phyloP scores from a whole-genome alignment of 37 sponge, comb jelly and placozoan genomes.

The Oopsacas minuta region DNA sequence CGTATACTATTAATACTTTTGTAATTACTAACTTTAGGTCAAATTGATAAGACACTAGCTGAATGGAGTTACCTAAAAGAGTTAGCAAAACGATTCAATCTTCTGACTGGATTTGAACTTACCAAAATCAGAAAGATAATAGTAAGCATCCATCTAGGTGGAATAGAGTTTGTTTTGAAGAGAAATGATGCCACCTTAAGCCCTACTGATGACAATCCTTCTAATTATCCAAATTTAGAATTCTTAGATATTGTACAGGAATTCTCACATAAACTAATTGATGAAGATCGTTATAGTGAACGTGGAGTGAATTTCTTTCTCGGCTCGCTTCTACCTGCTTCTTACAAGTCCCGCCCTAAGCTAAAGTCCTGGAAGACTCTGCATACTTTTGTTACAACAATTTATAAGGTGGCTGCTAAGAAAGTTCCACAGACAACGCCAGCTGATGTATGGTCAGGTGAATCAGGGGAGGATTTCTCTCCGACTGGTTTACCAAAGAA shows the following conservation, averaged over 20 bases:
- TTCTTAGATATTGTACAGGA: conserved; percentile 74
- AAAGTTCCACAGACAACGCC: neutral
- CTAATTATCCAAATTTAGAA: conserved; percentile 35
- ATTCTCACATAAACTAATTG: conserved; percentile 68
- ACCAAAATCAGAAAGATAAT: conserved; percentile 46
- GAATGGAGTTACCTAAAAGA: conserved; percentile 34
- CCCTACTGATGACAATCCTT: neutral
- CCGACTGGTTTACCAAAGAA: neutral
- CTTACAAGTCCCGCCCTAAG: neutral
- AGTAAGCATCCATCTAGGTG: conserved; percentile 45
- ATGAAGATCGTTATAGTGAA: conserved; percentile 59
- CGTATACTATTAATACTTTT: too few relatives aligned
- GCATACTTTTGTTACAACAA: neutral
- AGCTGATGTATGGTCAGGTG: neutral
- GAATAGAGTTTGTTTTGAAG: neutral
- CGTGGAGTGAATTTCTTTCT: conserved; percentile 44
- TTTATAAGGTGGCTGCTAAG: neutral
- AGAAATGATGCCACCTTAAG: neutral
- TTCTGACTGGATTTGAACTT: conserved; percentile 56
- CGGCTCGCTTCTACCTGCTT: neutral
- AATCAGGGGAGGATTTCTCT: neutral
- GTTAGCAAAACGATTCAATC: conserved; percentile 47
- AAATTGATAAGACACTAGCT: neutral
- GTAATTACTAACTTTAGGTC: too few relatives aligned
- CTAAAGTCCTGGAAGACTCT: neutral